These are phyloP conservation scores for Mechanitis mazaeus DNA, from an alignment of 2,888 invertebrate genomes.

Conservation along the genomic window DNA sequence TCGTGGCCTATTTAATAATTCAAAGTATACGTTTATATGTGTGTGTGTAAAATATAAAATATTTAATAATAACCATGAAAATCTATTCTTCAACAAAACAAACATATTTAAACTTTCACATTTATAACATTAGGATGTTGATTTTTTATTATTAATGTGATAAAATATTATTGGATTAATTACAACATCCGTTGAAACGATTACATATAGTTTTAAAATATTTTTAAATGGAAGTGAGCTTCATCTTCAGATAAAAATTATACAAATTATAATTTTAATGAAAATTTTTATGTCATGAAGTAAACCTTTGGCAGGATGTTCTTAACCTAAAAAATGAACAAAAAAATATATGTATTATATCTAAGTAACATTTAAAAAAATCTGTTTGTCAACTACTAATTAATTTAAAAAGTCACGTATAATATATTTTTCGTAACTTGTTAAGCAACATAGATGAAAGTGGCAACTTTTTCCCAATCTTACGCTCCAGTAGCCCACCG, in stretches of 20 bases:
- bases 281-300: neutral
- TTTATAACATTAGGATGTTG: slow-evolving; percentile 12
- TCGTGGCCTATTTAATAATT: no score
- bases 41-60: no score
- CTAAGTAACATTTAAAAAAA: no score
- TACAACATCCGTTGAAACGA: slow-evolving; percentile 28
- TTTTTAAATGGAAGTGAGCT: neutral
- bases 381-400: slow-evolving; percentile 8
- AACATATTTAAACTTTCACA: slow-evolving; percentile 26
- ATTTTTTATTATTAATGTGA: slow-evolving; percentile 10
- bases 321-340: no score
- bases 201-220: slow-evolving; percentile 8
- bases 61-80: no score
- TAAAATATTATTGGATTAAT: slow-evolving; percentile 28
- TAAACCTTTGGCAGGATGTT: neutral
- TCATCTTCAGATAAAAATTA: neutral
- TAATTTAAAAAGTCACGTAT: slow-evolving; percentile 7
- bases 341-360: neutral
- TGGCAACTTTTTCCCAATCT: slow-evolving; percentile 67
- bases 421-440: slow-evolving; percentile 51
- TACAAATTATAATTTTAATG: neutral
- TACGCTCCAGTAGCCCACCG: slow-evolving; percentile 69
- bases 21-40: no score
- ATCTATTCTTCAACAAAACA: neutral
- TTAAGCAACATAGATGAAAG: slow-evolving; percentile 64